A percentile compares a stretch with the other conserved stretches of the same genome.
These are phyloP conservation scores for Ectobius pallidus DNA, from an alignment of 2,888 invertebrate genomes.

Conservation along the genomic window DNA sequence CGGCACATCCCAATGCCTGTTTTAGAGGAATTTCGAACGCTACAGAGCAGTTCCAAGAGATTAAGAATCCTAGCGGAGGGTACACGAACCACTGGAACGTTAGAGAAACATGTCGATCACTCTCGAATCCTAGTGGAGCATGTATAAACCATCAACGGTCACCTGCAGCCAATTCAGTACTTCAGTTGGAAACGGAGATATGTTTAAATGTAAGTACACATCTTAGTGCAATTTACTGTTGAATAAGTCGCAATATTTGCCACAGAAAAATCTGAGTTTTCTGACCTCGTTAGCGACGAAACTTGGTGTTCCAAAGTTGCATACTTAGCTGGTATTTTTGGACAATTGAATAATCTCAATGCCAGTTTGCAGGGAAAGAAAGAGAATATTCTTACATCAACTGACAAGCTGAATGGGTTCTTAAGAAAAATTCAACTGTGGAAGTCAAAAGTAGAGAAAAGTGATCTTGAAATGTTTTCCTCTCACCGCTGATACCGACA, in stretches of 20 bases:
- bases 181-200: neutral
- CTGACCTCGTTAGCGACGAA: neutral
- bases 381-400: slow-evolving; percentile 10
- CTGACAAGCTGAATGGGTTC: neutral
- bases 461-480: neutral
- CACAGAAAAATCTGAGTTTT: slow-evolving; percentile 12
- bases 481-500: neutral
- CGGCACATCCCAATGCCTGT: neutral
- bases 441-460: neutral
- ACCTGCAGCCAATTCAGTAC: no score
- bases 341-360: no score
- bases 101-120: neutral
- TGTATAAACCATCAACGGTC: neutral
- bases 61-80: neutral
- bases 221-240: slow-evolving; percentile 4
- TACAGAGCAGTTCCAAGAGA: neutral
- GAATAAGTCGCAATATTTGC: slow-evolving; percentile 9
- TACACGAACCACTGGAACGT: slow-evolving; percentile 8
- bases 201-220: slow-evolving; percentile 3
- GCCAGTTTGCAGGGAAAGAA: neutral
- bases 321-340: slow-evolving; percentile 2
- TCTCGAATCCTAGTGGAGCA: neutral
- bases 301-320: slow-evolving; percentile 14
- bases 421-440: neutral
- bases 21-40: slow-evolving; percentile 6